Evolutionary conservation across 2,888 invertebrate genomes (phyloP).

Genomic region (Diarsia brunnea): DNA sequence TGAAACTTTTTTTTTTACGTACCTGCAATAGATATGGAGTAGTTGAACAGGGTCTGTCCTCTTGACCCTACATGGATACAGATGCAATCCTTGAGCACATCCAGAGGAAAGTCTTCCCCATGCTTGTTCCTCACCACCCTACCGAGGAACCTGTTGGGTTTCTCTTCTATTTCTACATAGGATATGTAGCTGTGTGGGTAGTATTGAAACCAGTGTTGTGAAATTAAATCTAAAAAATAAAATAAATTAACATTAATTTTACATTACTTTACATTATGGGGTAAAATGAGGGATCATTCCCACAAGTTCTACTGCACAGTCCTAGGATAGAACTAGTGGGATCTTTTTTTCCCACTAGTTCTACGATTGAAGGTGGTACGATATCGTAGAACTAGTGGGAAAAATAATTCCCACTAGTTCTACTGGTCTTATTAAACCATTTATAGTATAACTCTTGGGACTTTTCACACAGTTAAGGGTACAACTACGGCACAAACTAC

Average conservation of each 20-base stretch:
- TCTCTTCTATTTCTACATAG: conserved; percentile 76
- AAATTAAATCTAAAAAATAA: conserved; percentile 74
- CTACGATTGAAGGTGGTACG: too few relatives aligned
- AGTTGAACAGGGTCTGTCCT: conserved; percentile 92
- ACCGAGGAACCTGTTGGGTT: conserved; percentile 77
- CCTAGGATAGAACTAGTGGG: too few relatives aligned
- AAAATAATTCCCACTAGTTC: too few relatives aligned
- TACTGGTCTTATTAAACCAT: too few relatives aligned
- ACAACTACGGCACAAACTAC: too few relatives aligned
- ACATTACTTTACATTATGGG: too few relatives aligned
- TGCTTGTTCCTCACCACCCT: conserved; percentile 75
- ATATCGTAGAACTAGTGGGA: too few relatives aligned
- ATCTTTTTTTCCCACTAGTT: too few relatives aligned
- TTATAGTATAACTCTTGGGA: too few relatives aligned
- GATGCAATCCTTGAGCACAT: conserved; percentile 86
- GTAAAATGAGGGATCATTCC: too few relatives aligned
- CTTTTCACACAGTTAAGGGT: too few relatives aligned
- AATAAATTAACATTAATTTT: background rate
- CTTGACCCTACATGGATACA: conserved; percentile 93
- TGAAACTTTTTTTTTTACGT: conserved; percentile 24
- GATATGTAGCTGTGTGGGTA: conserved; percentile 82
- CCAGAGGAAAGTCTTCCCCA: conserved; percentile 72
- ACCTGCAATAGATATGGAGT: conserved; percentile 90
- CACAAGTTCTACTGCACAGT: too few relatives aligned
- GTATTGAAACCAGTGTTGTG: conserved; percentile 76